These are phyloP conservation scores for Plestiodon gilberti DNA, from an alignment of 2,113 vertebrate species.

Conservation along the genomic window DNA sequence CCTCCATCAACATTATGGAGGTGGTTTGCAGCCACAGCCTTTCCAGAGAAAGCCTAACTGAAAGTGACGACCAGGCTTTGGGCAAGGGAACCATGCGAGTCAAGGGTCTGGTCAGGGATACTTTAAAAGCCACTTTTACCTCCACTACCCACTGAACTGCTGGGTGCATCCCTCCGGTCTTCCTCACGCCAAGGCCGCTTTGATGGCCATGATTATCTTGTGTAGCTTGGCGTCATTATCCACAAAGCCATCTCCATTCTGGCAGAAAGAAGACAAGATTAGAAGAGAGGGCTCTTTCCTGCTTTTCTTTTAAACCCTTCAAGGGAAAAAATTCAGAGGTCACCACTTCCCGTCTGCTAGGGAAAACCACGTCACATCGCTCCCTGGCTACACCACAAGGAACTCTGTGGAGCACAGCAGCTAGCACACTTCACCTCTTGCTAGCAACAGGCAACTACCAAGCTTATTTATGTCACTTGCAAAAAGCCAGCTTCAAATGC, in stretches of 20 bases:
- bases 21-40: background rate
- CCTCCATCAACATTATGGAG: background rate
- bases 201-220: constrained; percentile 63
- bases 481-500: background rate
- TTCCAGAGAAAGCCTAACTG: background rate
- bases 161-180: background rate
- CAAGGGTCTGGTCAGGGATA: background rate
- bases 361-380: too few species aligned
- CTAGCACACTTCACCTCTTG: too few species aligned
- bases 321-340: background rate
- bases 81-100: background rate
- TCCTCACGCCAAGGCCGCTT: constrained; percentile 44
- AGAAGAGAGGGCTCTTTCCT: background rate
- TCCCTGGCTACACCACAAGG: background rate
- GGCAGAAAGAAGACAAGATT: background rate
- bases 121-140: constrained; percentile 41
- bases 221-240: constrained; percentile 62
- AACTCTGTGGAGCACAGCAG: too few species aligned
- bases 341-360: too few species aligned
- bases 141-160: constrained; percentile 17
- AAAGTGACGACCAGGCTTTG: background rate
- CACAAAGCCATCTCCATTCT: constrained; percentile 73
- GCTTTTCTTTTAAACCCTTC: background rate
- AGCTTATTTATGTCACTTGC: background rate
- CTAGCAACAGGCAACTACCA: too few species aligned